Conservation (phyloP, 2,113 vertebrate genomes). For the Passer montanus region DNA sequence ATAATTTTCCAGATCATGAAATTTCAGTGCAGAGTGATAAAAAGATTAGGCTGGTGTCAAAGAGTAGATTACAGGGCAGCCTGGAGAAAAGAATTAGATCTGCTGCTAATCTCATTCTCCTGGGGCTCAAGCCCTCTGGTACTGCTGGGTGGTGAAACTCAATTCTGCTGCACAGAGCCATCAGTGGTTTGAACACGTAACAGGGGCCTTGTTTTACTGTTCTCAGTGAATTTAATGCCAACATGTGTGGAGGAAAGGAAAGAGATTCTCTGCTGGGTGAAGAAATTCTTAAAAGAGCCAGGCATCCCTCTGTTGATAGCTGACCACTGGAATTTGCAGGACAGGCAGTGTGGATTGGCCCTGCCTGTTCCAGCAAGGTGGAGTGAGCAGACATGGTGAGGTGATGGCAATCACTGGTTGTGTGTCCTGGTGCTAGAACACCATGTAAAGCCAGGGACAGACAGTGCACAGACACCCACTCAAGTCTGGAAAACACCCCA, state of each 20-base stretch:
- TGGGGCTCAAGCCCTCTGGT: neutral
- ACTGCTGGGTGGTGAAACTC: neutral
- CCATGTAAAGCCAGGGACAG: neutral
- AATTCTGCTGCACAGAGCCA: neutral
- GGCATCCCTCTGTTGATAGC: fast-evolving
- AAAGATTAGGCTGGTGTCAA: slow-evolving; percentile 29
- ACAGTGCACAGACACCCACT: neutral
- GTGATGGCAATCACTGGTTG: neutral
- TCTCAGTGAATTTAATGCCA: neutral
- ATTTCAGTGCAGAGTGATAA: slow-evolving; percentile 31
- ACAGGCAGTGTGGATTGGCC: neutral
- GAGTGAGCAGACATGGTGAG: neutral
- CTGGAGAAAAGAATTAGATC: slow-evolving; percentile 3
- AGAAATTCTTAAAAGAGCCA: neutral
- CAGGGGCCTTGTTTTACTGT: neutral
- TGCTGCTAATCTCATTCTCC: neutral
- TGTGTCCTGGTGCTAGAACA: fast-evolving
- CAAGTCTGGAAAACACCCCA: neutral
- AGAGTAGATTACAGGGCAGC: slow-evolving; percentile 15
- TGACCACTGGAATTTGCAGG: neutral
- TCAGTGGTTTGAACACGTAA: neutral
- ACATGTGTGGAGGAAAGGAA: neutral
- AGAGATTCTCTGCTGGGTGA: neutral
- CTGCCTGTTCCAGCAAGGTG: neutral
- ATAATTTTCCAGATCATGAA: slow-evolving; percentile 49